Evolutionary conservation across 2,113 vertebrate genomes (phyloP).

Genomic region (Corvus hawaiiensis): DNA sequence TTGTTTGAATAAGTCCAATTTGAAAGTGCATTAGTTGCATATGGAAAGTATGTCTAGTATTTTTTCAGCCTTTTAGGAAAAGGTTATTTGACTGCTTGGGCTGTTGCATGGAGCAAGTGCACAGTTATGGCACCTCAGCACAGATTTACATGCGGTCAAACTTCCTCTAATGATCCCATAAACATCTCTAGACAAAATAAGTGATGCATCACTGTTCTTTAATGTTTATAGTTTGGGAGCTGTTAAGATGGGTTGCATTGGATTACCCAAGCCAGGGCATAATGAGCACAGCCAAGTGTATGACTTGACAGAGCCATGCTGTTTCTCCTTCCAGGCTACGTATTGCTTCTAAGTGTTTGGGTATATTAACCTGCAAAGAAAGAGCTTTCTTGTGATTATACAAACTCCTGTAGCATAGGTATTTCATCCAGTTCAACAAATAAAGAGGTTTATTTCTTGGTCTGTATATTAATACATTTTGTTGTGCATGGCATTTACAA

Average conservation of each 20-base stretch:
- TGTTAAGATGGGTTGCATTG: neutral
- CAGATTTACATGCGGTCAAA: neutral
- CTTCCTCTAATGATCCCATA: neutral
- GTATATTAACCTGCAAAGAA: neutral
- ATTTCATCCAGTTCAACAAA: neutral
- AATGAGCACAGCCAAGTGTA: fast-evolving
- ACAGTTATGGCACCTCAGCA: neutral
- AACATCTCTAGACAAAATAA: neutral
- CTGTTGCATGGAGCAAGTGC: neutral
- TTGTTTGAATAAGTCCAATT: neutral
- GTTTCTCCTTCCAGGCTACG: neutral
- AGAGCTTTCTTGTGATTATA: neutral
- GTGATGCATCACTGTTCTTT: neutral
- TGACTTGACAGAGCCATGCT: neutral
- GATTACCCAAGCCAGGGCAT: neutral
- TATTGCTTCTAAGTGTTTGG: neutral
- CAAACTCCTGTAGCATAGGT: neutral
- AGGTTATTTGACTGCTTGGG: neutral
- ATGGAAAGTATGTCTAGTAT: neutral
- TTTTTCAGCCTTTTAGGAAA: neutral
- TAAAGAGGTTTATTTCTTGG: neutral
- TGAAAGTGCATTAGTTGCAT: neutral
- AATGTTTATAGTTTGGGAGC: neutral
- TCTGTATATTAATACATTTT: neutral
- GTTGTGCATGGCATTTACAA: neutral